Evolutionary conservation across 2,113 vertebrate genomes (phyloP).

Genomic region (Hemiscyllium ocellatum): DNA sequence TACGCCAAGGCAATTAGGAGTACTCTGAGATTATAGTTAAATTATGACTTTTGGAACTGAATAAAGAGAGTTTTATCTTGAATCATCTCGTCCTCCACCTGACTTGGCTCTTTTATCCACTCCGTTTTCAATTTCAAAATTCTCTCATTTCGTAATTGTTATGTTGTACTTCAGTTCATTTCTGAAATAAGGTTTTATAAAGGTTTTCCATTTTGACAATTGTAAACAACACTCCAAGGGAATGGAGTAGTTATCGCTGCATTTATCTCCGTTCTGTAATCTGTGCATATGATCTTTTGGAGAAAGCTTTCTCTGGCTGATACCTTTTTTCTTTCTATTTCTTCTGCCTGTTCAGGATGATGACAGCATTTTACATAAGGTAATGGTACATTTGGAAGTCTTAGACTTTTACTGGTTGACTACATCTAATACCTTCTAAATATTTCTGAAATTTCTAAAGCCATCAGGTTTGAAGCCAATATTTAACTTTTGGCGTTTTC

Average conservation of each 20-base stretch:
- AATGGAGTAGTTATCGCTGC: background rate
- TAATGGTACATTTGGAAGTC: background rate
- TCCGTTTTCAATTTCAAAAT: background rate
- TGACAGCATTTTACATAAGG: conserved; percentile 16
- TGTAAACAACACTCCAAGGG: background rate
- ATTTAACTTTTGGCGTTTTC: background rate
- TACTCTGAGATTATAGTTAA: background rate
- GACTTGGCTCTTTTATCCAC: background rate
- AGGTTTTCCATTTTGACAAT: background rate
- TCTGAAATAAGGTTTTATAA: background rate
- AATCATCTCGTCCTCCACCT: background rate
- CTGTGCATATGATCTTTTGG: background rate
- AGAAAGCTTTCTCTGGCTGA: conserved; percentile 22
- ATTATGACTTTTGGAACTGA: background rate
- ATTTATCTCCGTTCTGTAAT: background rate
- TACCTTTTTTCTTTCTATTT: background rate
- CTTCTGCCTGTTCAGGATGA: conserved; percentile 30
- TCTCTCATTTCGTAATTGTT: background rate
- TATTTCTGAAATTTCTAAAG: background rate
- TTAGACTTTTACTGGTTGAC: background rate
- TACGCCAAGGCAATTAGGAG: background rate
- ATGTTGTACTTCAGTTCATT: background rate
- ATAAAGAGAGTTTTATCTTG: background rate
- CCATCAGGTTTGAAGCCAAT: background rate
- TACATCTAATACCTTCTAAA: background rate